Evolutionary conservation across 2,888 invertebrate species (phyloP).

Genomic region (Phaedon cochleariae): DNA sequence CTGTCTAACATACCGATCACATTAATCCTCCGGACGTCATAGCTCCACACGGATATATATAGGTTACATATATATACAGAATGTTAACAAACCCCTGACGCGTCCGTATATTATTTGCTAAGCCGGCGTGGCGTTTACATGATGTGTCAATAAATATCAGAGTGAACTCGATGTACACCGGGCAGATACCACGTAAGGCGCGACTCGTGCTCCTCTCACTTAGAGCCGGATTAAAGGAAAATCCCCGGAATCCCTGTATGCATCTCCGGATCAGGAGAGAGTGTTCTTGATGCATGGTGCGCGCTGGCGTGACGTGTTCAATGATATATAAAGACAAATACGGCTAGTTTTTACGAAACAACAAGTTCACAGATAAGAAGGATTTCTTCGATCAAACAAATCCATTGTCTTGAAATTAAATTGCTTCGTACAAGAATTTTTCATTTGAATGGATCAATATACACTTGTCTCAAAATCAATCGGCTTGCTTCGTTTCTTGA

Average conservation of each 20-base stretch:
- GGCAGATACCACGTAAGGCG: constrained; percentile 44
- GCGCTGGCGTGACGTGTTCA: constrained; percentile 14
- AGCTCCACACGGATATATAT: too few relatives aligned
- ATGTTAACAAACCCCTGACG: constrained; percentile 28
- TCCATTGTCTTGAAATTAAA: too few relatives aligned
- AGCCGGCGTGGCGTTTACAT: constrained; percentile 39
- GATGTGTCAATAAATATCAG: constrained; percentile 49
- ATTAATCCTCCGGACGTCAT: too few relatives aligned
- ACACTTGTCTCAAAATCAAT: too few relatives aligned
- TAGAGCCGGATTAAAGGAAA: constrained; percentile 50
- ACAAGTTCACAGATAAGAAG: too few relatives aligned
- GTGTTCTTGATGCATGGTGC: constrained; percentile 39
- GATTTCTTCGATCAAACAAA: too few relatives aligned
- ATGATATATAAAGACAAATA: constrained; percentile 32
- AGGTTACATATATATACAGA: constrained; percentile 9
- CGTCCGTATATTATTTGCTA: constrained; percentile 46
- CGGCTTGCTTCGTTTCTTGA: too few relatives aligned
- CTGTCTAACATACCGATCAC: not conserved
- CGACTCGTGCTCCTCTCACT: constrained; percentile 49
- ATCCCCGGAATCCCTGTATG: constrained; percentile 41
- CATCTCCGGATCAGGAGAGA: constrained; percentile 43
- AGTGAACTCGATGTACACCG: constrained; percentile 48
- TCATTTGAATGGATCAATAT: too few relatives aligned
- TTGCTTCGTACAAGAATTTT: too few relatives aligned
- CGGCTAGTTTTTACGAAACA: too few relatives aligned